These are phyloP conservation scores for Bubo bubo DNA, from an alignment of 2,113 vertebrate genomes.

Conservation along the genomic window DNA sequence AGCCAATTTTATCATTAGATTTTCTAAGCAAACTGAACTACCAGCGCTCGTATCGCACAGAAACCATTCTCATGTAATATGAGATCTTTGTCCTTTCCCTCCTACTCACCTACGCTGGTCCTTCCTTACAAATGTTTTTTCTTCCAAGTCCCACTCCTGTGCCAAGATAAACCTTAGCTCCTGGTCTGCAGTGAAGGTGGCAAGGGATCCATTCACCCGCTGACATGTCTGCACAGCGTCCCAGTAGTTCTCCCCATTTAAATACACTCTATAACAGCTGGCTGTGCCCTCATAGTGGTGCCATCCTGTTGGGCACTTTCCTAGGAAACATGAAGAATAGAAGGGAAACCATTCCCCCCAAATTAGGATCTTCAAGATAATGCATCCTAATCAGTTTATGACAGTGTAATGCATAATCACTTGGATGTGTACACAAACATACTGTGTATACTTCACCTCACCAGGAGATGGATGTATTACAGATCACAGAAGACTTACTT, in stretches of 20 bases:
- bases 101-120: conserved; percentile 90
- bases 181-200: conserved; percentile 93
- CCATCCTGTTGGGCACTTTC: conserved; percentile 96
- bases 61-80: accelerated
- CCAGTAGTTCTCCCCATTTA: conserved; percentile 95
- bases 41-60: neutral
- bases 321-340: conserved; percentile 84
- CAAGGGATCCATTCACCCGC: conserved; percentile 91
- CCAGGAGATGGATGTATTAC: neutral
- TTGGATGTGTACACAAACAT: accelerated
- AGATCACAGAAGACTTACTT: neutral
- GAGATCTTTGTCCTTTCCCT: neutral
- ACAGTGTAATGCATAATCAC: neutral
- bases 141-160: conserved; percentile 94
- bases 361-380: conserved; percentile 69
- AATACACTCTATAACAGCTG: conserved; percentile 96
- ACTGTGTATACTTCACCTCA: neutral
- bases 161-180: conserved; percentile 95
- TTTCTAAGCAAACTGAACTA: neutral
- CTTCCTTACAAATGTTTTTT: conserved; percentile 84
- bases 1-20: neutral
- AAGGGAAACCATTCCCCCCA: conserved; percentile 71
- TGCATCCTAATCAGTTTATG: neutral
- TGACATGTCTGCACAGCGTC: conserved; percentile 95
- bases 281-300: conserved; percentile 97